A percentile compares a stretch with the other conserved stretches of the same genome.
These are phyloP conservation scores for Oreamnos americanus DNA, from an alignment of 2,113 vertebrate species.

Conservation along the genomic window DNA sequence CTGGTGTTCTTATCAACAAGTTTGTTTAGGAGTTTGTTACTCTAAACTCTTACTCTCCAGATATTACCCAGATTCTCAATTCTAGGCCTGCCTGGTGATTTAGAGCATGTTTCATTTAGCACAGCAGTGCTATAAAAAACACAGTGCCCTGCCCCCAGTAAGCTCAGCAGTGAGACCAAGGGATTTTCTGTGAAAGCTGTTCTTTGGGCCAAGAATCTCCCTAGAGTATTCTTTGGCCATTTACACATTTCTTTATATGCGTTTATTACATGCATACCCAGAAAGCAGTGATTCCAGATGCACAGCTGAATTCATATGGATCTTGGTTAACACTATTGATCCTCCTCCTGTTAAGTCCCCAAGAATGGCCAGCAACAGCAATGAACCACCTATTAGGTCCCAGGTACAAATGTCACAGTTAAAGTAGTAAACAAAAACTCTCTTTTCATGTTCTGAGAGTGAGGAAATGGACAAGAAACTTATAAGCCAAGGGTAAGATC, in stretches of 20 bases:
- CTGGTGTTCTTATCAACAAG: slow-evolving; percentile 31
- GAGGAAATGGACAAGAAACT: not conserved
- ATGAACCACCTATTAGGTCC: not conserved
- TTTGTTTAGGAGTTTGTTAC: slow-evolving; percentile 12
- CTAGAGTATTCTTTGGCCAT: slow-evolving; percentile 43
- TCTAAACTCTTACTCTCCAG: slow-evolving; percentile 15
- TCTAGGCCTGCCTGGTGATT: slow-evolving; percentile 20
- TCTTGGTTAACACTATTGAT: not conserved
- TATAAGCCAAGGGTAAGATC: not conserved
- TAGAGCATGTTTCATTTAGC: not conserved
- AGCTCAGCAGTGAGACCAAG: slow-evolving; percentile 63
- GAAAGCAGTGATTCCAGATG: slow-evolving; percentile 39
- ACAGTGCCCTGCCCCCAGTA: not conserved
- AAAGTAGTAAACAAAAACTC: not conserved
- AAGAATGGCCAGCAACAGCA: not conserved
- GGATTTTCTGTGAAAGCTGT: slow-evolving; percentile 68
- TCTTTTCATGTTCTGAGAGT: not conserved
- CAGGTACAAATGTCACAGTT: not conserved
- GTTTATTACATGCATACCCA: not conserved
- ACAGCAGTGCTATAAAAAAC: slow-evolving; percentile 38
- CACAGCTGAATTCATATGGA: not conserved
- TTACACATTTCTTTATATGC: slow-evolving; percentile 47
- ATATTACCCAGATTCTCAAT: slow-evolving; percentile 31
- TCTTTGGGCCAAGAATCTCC: slow-evolving; percentile 54
- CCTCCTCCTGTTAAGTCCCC: not conserved